Percentiles rank a stretch among this genome's conserved stretches.
Conservation (phyloP, 2,113 vertebrate genomes). For the Brachionichthys hirsutus region DNA sequence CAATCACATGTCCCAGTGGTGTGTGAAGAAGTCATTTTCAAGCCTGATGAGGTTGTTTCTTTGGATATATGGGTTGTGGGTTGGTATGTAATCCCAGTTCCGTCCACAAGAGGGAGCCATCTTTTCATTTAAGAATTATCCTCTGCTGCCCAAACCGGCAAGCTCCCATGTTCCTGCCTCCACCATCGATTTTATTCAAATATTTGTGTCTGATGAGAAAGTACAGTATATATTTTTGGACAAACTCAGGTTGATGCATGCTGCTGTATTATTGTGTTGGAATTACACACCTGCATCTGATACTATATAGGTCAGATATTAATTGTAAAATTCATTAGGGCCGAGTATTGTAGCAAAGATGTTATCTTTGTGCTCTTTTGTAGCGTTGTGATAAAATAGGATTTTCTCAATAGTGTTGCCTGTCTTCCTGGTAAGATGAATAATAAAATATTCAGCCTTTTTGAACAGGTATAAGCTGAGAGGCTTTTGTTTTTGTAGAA, state of each 20-base stretch:
- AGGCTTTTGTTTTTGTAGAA: conserved; percentile 42
- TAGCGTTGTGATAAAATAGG: conserved; percentile 1
- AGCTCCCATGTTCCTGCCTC: conserved; percentile 13
- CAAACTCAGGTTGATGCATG: conserved; percentile 70
- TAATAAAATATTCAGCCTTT: conserved; percentile 14
- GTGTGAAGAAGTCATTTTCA: conserved; percentile 8
- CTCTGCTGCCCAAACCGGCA: conserved; percentile 6
- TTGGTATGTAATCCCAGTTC: not conserved
- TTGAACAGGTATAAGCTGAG: not conserved
- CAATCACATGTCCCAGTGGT: conserved; percentile 6
- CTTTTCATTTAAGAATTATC: conserved; percentile 26
- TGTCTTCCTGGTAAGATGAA: not conserved
- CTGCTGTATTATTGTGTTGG: conserved; percentile 34
- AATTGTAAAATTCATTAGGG: not conserved
- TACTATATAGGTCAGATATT: not conserved
- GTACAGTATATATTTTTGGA: conserved; percentile 40
- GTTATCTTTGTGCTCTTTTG: conserved; percentile 6
- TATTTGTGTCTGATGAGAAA: conserved; percentile 22
- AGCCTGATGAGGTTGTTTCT: not conserved
- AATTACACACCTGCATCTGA: conserved; percentile 23
- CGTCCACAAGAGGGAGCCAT: conserved; percentile 58
- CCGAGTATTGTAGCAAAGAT: conserved; percentile 18
- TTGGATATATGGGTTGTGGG: not conserved
- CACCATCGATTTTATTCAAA: conserved; percentile 29
- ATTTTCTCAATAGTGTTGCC: no score